These are phyloP conservation scores for Peribatodes rhomboidaria DNA, from an alignment of 2,888 invertebrate genomes.

Conservation along the genomic window DNA sequence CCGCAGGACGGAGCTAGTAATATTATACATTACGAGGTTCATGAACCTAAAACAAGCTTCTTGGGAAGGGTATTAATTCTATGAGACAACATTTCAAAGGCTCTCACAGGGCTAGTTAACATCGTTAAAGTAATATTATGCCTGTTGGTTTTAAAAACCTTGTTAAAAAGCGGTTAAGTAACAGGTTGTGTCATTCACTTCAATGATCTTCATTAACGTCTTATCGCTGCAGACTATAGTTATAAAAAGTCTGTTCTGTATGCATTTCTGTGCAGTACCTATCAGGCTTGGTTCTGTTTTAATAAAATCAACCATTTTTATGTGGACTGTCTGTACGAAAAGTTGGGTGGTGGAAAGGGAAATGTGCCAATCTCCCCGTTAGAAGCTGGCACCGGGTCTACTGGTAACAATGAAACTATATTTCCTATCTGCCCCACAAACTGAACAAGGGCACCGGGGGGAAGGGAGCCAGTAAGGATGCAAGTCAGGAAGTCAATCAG, in stretches of 20 bases:
- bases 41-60: background rate
- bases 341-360: too few relatives aligned
- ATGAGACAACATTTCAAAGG: background rate
- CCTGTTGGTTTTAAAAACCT: background rate
- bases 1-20: background rate
- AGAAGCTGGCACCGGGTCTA: too few relatives aligned
- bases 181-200: constrained; percentile 5
- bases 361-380: too few relatives aligned
- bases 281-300: too few relatives aligned
- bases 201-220: background rate
- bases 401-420: too few relatives aligned
- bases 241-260: background rate
- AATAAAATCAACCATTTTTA: too few relatives aligned
- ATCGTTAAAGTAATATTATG: background rate
- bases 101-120: background rate
- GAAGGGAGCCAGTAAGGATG: too few relatives aligned
- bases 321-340: too few relatives aligned
- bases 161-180: constrained; percentile 9
- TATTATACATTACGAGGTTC: constrained; percentile 1
- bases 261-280: background rate
- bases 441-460: too few relatives aligned
- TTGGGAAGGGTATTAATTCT: background rate
- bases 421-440: too few relatives aligned
- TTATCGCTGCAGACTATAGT: constrained; percentile 1
- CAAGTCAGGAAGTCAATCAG: too few relatives aligned